Base-by-base conservation (phyloP, 1,140 invertebrate genomes). In the Macrocentrus cingulum region DNA sequence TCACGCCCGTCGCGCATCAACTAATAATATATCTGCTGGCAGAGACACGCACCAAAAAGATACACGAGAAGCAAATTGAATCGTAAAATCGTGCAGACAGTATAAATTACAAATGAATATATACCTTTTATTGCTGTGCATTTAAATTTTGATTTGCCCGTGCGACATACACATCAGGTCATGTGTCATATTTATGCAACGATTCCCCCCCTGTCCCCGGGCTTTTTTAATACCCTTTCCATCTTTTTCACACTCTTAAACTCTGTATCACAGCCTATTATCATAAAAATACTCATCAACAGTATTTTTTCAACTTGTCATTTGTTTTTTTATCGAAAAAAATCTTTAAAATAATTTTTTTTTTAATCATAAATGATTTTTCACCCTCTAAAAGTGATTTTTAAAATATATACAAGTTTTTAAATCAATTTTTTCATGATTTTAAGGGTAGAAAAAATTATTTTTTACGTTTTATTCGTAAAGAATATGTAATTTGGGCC, bases 1-100 rank as follows among this genome's bases (percentile, higher is more conserved):
- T 57, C 56, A 57, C 46, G 32, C 56, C 56, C 46, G 46, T 57
- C 42, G 44, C 44, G 44, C 19, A 44, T 19, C 41, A 44, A 15
- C 7, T 15, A 39, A 39, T 39, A 39, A n/a, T 39, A 15, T 11
- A 34, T 39, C 36, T 39, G 36, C 15, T 4, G 4, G 13, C 25
- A 29, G 25, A 29, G 25, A 29, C 25, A 29, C 25, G 9, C 36
- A 39, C 36, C 8, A 8, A 39, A 39, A 15, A 39, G 36, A 39
- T n/a, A 39, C 20, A 18, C 5, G 2, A 18, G 18, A 8, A 46
- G 7, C 18, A 3, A 46, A 46, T 46, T 46, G 44, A 23, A 46
- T 46, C 44, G 19, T 46, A 46, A 46, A 46, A 46, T 46, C 20
- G 18, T 11, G 19, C 44, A 46, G 44, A 46, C 44, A 23, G 44